Conservation (phyloP, 1,140 invertebrate genomes). For the Stegodyphus dumicola region DNA sequence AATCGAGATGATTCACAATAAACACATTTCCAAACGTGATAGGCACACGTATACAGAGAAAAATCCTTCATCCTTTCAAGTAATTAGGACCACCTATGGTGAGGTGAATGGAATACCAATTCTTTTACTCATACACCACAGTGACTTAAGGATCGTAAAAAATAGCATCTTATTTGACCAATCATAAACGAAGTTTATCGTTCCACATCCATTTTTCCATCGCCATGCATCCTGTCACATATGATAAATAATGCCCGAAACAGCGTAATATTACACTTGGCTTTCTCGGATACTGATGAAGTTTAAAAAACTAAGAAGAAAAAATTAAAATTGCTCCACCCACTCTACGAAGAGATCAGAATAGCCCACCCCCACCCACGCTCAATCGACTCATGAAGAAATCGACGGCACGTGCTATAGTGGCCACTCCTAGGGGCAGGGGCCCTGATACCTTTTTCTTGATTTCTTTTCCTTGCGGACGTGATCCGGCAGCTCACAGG, state of each 20-base stretch:
- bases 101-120: too few relatives aligned
- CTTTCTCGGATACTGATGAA: slow-evolving; percentile 19
- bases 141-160: too few relatives aligned
- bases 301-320: slow-evolving; percentile 11
- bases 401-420: slow-evolving; percentile 34
- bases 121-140: too few relatives aligned
- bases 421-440: slow-evolving; percentile 26
- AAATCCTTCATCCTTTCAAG: too few relatives aligned
- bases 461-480: neutral
- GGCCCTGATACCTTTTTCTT: neutral
- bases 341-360: slow-evolving; percentile 18
- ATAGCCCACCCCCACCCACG: slow-evolving; percentile 39
- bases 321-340: slow-evolving; percentile 38
- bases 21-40: too few relatives aligned
- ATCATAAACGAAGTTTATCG: too few relatives aligned
- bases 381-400: neutral
- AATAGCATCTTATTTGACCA: too few relatives aligned
- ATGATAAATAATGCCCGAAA: slow-evolving; percentile 33
- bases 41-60: too few relatives aligned
- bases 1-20: too few relatives aligned
- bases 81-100: too few relatives aligned
- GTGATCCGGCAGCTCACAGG: neutral
- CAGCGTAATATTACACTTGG: slow-evolving; percentile 23
- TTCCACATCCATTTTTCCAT: too few relatives aligned
- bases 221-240: slow-evolving; percentile 2